A percentile compares a stretch with the other conserved stretches of the same genome.
These are phyloP conservation scores for Callopanchax toddi DNA, from an alignment of 2,113 vertebrate genomes.

Conservation along the genomic window DNA sequence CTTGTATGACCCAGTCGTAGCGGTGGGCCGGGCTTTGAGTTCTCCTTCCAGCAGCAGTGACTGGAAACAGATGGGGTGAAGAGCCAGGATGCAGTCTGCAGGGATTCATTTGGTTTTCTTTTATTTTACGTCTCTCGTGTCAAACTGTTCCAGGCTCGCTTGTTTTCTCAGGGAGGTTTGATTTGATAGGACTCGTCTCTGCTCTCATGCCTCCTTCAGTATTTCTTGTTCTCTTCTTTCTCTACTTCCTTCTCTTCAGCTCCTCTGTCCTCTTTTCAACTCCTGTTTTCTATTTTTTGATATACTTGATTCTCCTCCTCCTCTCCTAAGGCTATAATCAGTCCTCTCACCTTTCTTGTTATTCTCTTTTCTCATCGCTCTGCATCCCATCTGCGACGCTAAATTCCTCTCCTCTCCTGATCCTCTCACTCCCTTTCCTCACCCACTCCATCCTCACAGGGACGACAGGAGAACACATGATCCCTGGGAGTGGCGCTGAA, in stretches of 20 bases:
- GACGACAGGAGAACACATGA: slow-evolving; percentile 68
- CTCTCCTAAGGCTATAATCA: background rate
- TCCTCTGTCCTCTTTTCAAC: background rate
- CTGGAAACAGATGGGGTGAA: slow-evolving; percentile 49
- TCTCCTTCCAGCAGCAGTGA: slow-evolving; percentile 39
- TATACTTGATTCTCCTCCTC: background rate
- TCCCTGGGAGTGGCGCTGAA: slow-evolving; percentile 57
- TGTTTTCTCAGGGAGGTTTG: slow-evolving; percentile 20
- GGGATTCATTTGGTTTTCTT: slow-evolving; percentile 29
- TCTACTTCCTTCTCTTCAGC: background rate
- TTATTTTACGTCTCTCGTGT: slow-evolving; percentile 17
- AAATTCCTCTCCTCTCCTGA: slow-evolving; percentile 7
- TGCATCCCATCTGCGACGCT: slow-evolving; percentile 1
- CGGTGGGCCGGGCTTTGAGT: slow-evolving; percentile 28
- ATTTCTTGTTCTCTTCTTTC: background rate
- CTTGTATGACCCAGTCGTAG: slow-evolving; percentile 41
- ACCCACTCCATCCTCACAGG: slow-evolving; percentile 47
- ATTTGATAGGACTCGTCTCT: slow-evolving; percentile 17
- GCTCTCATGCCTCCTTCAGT: background rate
- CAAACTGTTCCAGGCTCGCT: slow-evolving; percentile 30
- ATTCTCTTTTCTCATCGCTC: background rate
- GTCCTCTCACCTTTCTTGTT: background rate
- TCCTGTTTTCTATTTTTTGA: background rate
- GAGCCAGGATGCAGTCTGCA: slow-evolving; percentile 24
- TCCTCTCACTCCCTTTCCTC: slow-evolving; percentile 28